Evolutionary conservation across 2,113 vertebrate genomes (phyloP).

Genomic region (Ariopsis seemanni): DNA sequence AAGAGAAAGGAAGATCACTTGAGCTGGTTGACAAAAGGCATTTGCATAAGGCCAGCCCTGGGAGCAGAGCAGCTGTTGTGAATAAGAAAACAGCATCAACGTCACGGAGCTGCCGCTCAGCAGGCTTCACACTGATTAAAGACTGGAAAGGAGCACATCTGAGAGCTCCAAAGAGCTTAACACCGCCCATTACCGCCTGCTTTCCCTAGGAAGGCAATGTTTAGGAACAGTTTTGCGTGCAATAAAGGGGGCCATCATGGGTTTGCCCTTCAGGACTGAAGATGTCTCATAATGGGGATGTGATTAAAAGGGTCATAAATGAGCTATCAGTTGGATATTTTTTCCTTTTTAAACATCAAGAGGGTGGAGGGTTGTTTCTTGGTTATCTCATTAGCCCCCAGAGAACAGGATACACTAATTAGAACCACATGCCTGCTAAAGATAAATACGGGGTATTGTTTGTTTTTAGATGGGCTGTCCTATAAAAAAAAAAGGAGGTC

Average conservation of each 20-base stretch:
- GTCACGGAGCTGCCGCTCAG: conserved; percentile 67
- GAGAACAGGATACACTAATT: conserved; percentile 62
- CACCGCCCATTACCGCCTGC: conserved; percentile 46
- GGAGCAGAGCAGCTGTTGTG: conserved; percentile 76
- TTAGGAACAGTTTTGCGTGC: conserved; percentile 47
- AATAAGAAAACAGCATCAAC: conserved; percentile 70
- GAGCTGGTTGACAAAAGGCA: conserved; percentile 73
- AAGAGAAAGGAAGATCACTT: conserved; percentile 57
- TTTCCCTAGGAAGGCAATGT: conserved; percentile 42
- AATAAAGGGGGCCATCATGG: conserved; percentile 47
- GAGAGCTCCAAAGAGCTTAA: conserved; percentile 60
- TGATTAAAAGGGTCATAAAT: conserved; percentile 66
- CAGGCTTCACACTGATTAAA: conserved; percentile 70
- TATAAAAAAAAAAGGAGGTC: conserved; percentile 52
- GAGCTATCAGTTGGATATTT: conserved; percentile 66
- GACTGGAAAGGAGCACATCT: conserved; percentile 65
- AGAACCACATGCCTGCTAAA: conserved; percentile 63
- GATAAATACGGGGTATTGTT: conserved; percentile 67
- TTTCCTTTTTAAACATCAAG: conserved; percentile 48
- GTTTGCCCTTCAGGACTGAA: conserved; percentile 57
- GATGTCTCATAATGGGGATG: conserved; percentile 63
- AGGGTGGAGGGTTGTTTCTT: conserved; percentile 48
- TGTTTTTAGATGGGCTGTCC: conserved; percentile 66
- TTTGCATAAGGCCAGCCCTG: conserved; percentile 76
- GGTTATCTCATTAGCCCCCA: conserved; percentile 68